These are phyloP conservation scores for Mustela nigripes DNA, from an alignment of 2,113 vertebrate genomes.

Conservation along the genomic window DNA sequence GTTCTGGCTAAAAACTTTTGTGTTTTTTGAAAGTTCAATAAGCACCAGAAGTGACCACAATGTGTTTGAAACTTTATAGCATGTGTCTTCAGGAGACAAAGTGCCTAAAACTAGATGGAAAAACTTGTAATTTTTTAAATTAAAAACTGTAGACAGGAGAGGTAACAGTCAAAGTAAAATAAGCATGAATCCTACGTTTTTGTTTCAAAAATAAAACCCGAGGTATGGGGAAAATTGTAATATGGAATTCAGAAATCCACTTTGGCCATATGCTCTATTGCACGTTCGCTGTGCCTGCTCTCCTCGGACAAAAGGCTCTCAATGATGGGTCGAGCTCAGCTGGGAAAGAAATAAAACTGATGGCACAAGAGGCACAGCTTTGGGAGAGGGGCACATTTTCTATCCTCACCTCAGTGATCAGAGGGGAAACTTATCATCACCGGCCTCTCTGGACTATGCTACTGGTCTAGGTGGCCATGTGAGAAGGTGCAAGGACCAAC, in stretches of 20 bases:
- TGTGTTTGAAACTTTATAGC: conserved; percentile 79
- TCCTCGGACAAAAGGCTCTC: not conserved
- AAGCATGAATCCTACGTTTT: conserved; percentile 54
- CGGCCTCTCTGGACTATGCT: not conserved
- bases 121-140: conserved; percentile 82
- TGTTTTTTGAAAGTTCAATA: conserved; percentile 71
- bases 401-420: not conserved
- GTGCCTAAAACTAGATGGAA: conserved; percentile 74
- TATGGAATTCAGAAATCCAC: conserved; percentile 41
- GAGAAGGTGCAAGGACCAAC: not conserved
- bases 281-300: not conserved
- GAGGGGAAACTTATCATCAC: not conserved
- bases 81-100: conserved; percentile 69
- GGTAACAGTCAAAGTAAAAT: conserved; percentile 72
- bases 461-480: not conserved
- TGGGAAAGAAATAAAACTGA: not conserved
- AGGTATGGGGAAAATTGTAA: conserved; percentile 41
- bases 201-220: conserved; percentile 75
- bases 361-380: not conserved
- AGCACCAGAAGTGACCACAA: conserved; percentile 76
- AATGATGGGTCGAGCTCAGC: not conserved
- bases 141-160: conserved; percentile 80
- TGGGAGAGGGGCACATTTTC: too few species aligned
- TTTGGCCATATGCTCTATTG: not conserved
- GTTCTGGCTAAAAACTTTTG: conserved; percentile 66